phyloP scores from a whole-genome alignment of 2,888 invertebrate species.

The Antheraea yamamai region DNA sequence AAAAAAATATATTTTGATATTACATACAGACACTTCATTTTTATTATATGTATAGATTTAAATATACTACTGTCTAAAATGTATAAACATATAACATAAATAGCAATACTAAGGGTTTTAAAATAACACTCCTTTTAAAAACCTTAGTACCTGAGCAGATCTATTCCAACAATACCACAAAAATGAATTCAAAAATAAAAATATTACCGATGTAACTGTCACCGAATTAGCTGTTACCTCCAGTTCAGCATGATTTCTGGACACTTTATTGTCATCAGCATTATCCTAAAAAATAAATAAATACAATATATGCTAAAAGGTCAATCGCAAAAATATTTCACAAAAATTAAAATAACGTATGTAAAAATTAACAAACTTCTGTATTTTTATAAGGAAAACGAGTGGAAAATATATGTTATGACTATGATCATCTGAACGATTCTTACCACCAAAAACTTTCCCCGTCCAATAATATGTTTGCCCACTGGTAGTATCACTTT shows the following conservation, averaged over 20 bases:
- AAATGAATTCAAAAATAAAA: not conserved
- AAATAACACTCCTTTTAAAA: no score
- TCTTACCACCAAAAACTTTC: slow-evolving; percentile 64
- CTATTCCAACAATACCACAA: not conserved
- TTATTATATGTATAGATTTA: no score
- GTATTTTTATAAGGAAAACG: not conserved
- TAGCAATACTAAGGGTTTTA: no score
- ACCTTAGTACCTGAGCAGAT: no score
- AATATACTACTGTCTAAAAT: no score
- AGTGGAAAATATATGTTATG: not conserved
- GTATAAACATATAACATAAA: no score
- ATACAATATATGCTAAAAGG: not conserved
- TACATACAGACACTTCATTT: no score
- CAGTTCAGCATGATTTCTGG: slow-evolving; percentile 76
- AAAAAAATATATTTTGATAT: no score
- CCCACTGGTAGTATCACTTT: slow-evolving; percentile 58
- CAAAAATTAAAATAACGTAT: not conserved
- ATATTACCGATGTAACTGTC: slow-evolving; percentile 65
- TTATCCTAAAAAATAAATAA: slow-evolving; percentile 59
- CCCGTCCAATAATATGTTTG: slow-evolving; percentile 63
- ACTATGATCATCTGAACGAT: not conserved
- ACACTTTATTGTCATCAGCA: slow-evolving; percentile 71
- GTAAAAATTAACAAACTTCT: not conserved
- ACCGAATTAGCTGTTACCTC: slow-evolving; percentile 58
- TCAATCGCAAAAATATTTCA: not conserved